Evolutionary conservation across 2,888 invertebrate species (phyloP).

Genomic region (Sussaba pulchella): DNA sequence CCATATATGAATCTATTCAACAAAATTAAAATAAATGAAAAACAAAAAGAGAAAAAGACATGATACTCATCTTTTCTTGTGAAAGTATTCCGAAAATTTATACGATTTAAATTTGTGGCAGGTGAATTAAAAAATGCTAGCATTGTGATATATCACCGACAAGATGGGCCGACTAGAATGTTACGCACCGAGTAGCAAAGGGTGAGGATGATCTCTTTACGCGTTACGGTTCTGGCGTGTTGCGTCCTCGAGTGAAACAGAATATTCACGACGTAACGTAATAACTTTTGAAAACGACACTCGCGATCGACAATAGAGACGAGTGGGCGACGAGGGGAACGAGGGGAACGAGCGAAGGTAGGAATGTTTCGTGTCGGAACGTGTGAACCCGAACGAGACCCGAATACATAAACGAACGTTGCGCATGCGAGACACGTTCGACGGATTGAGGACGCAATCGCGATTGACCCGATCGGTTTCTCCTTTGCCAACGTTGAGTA

Average conservation of each 20-base stretch:
- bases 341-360: slow-evolving; percentile 2
- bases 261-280: slow-evolving; percentile 47
- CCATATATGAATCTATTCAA: too few relatives aligned
- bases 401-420: slow-evolving; percentile 50
- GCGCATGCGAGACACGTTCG: slow-evolving; percentile 75
- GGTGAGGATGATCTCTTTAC: background rate
- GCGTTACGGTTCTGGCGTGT: background rate
- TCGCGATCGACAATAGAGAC: slow-evolving; percentile 6
- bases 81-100: too few relatives aligned
- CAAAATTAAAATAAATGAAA: too few relatives aligned
- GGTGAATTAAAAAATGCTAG: too few relatives aligned
- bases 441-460: slow-evolving; percentile 77
- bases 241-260: slow-evolving; percentile 37
- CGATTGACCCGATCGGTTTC: slow-evolving; percentile 65
- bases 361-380: slow-evolving; percentile 30
- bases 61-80: too few relatives aligned
- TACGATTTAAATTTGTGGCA: too few relatives aligned
- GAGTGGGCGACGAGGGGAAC: background rate
- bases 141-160: too few relatives aligned
- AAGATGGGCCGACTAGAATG: too few relatives aligned
- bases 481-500: slow-evolving; percentile 6
- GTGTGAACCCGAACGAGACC: slow-evolving; percentile 32
- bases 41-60: too few relatives aligned
- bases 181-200: too few relatives aligned
- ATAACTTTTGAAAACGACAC: slow-evolving; percentile 19